A percentile compares a stretch with the other conserved stretches of the same genome.
Evolutionary conservation across 2,113 vertebrate genomes (phyloP).

Genomic region (Noctilio leporinus): DNA sequence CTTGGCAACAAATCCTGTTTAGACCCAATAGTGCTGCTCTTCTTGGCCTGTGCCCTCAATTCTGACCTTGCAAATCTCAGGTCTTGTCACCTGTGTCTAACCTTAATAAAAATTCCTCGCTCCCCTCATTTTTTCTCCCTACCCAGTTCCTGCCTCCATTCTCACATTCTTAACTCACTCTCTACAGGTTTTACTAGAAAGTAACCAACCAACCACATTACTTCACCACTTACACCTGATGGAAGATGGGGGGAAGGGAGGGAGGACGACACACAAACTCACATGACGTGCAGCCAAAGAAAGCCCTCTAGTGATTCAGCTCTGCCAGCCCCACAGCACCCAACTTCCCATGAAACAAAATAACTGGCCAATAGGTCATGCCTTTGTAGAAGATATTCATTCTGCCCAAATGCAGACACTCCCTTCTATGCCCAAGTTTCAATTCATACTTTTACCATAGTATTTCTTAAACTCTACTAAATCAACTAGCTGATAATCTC

Average conservation of each 20-base stretch:
- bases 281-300: neutral
- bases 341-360: neutral
- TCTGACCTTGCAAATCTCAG: neutral
- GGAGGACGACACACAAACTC: neutral
- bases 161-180: neutral
- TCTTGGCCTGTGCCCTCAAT: neutral
- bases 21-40: neutral
- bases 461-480: neutral
- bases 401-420: neutral
- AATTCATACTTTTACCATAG: neutral
- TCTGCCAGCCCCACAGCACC: neutral
- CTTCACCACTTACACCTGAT: neutral
- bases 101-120: neutral
- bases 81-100: neutral
- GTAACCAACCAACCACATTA: neutral
- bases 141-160: neutral
- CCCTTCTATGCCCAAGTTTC: neutral
- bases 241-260: neutral
- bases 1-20: neutral
- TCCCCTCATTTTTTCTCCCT: neutral
- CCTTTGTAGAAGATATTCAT: neutral
- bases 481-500: neutral
- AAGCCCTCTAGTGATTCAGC: neutral
- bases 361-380: neutral
- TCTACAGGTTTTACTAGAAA: neutral